Conservation (phyloP, 2,888 invertebrate genomes). For the Thymelicus sylvestris region DNA sequence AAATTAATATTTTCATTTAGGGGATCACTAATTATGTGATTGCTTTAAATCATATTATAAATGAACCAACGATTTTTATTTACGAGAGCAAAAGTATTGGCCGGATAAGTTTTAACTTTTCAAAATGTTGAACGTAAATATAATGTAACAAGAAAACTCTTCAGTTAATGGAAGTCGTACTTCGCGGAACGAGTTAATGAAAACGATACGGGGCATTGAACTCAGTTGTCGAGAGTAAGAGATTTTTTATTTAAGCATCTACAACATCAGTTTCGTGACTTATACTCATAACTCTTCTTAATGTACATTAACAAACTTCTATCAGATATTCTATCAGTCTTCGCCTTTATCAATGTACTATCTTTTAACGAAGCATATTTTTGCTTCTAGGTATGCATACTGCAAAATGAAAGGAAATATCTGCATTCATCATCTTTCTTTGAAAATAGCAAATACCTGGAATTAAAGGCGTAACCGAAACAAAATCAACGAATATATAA, state of each 20-base stretch:
- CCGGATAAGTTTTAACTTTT: background rate
- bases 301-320: slow-evolving; percentile 21
- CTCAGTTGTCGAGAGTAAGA: slow-evolving; percentile 52
- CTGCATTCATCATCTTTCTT: background rate
- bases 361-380: background rate
- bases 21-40: too few relatives aligned
- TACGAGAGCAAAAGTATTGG: background rate
- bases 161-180: background rate
- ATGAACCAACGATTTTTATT: background rate
- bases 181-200: slow-evolving; percentile 63
- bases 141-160: background rate
- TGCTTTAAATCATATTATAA: too few relatives aligned
- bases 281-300: slow-evolving; percentile 27
- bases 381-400: background rate
- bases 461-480: background rate
- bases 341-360: background rate
- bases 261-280: slow-evolving; percentile 26
- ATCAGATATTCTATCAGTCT: slow-evolving; percentile 21
- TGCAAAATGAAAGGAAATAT: background rate
- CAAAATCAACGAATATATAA: background rate
- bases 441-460: background rate
- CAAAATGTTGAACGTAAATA: background rate
- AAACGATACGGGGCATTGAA: slow-evolving; percentile 79
- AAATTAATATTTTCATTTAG: too few relatives aligned
- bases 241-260: slow-evolving; percentile 31